Evolutionary conservation across 2,113 vertebrate species (phyloP), one percentile per base, ranked within the genome.

Genomic region (Rhinopomastus cyanomelas): DNA sequence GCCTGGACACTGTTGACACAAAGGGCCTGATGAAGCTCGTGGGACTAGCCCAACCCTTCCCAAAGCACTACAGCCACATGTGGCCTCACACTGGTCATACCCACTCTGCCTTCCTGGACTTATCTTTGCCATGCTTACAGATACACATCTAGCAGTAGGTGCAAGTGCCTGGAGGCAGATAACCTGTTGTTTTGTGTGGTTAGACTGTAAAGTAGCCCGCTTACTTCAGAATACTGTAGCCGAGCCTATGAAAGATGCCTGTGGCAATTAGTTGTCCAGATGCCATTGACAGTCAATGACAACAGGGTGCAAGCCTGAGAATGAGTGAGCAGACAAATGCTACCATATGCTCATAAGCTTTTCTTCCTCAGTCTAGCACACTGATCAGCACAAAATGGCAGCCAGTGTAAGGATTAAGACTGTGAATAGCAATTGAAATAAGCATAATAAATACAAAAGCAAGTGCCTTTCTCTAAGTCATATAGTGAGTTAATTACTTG

Each of bases 211-310:
- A 94, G 57, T 57, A 85, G 32, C 53, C 83, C 78, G 65, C 8
- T 10, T 78, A 44, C 39, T 71, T 92, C 14, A 12, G 55, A 59
- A 21, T 72, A 27, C 42, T n/a, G 37, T 36, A 49, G 32, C 49
- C 36, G 57, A 59, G 61, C 53, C 29, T 75, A 66, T 59, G 55
- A 88, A 67, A 76, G 55, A 32, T 69, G 73, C 81, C 81, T 91
- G 52, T 69, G 51, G 90, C 90, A 82, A 69, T 92, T 69, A 60
- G 34, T 87, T 83, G 77, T 88, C 84, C 92, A 82, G 78, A 87
- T 91, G 80, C 65, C 69, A 66, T 27, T 79, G 88, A 85, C 94
- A 93, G 84, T 73, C 90, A 93, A 62, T 79, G 85, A 94, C 90
- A 94, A 83, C 30, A 72, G 57, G 73, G 88, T 84, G 79, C 94